Conservation (phyloP, 2,888 invertebrate species). For the Geophilus truncorum region DNA sequence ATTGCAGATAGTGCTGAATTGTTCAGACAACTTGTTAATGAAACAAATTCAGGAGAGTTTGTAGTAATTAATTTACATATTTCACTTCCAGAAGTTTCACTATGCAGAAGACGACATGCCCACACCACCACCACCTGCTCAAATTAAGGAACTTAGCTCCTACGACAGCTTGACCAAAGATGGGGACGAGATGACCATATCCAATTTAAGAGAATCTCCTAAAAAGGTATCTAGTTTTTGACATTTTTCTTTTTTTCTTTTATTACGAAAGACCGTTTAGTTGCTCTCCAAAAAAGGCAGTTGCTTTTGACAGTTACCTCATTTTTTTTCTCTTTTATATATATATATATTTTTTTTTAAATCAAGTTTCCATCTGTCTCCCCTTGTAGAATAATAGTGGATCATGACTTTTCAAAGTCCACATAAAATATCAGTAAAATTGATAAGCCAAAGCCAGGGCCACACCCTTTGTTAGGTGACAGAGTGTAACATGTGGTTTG, state of each 20-base stretch:
- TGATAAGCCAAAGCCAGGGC: neutral
- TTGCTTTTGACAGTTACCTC: neutral
- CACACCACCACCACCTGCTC: conserved; percentile 54
- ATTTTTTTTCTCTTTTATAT: too few relatives aligned
- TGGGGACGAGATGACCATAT: conserved; percentile 33
- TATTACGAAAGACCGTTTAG: neutral
- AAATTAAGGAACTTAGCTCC: conserved; percentile 46
- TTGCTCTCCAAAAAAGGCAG: neutral
- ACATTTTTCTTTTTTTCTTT: too few relatives aligned
- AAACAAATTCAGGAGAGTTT: too few relatives aligned
- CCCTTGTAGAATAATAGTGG: neutral
- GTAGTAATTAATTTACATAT: neutral
- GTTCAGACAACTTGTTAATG: neutral
- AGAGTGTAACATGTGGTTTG: neutral
- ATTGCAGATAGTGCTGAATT: neutral
- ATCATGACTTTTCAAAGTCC: conserved; percentile 13
- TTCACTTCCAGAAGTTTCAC: conserved; percentile 30
- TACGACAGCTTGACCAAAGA: conserved; percentile 44
- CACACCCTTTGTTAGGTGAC: neutral
- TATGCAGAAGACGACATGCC: conserved; percentile 42
- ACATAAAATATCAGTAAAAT: conserved; percentile 8
- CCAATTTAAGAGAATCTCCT: conserved; percentile 36
- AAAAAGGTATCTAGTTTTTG: too few relatives aligned
- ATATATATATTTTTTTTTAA: neutral
- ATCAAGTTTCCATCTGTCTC: neutral